phyloP scores from a whole-genome alignment of 2,888 invertebrate species.

The Trichacis sp. region DNA sequence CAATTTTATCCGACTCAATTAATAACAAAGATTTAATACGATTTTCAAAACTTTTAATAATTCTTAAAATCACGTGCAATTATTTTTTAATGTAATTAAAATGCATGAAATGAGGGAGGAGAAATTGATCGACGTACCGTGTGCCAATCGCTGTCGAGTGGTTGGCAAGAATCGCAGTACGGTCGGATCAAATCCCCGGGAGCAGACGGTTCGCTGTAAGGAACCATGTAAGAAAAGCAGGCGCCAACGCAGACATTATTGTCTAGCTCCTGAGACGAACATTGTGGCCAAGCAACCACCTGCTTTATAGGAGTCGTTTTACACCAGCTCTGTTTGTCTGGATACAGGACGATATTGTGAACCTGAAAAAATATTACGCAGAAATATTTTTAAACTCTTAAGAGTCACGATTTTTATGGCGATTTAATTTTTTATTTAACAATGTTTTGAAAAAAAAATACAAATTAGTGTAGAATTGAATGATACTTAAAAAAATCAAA shows the following conservation, averaged over 20 bases:
- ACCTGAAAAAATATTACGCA: conserved; percentile 68
- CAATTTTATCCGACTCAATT: no score
- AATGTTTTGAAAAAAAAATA: no score
- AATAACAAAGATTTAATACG: no score
- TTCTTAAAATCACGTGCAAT: no score
- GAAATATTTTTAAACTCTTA: no score
- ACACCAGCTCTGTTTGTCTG: conserved; percentile 80
- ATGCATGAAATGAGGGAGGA: background rate
- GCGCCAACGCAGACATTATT: conserved; percentile 80
- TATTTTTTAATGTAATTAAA: no score
- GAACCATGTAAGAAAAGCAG: conserved; percentile 79
- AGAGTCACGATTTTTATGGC: background rate
- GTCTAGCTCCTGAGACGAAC: conserved; percentile 75
- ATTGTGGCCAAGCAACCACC: conserved; percentile 76
- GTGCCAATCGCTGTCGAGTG: conserved; percentile 75
- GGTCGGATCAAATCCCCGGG: conserved; percentile 76
- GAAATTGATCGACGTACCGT: conserved; percentile 69
- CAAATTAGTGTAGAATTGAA: no score
- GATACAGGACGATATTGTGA: conserved; percentile 78
- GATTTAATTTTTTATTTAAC: no score
- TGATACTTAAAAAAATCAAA: no score
- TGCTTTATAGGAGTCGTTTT: conserved; percentile 78
- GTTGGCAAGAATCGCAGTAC: conserved; percentile 80
- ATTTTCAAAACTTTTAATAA: no score
- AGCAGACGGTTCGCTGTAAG: conserved; percentile 76